These are phyloP conservation scores for Linnaemya tessellans DNA, from an alignment of 2,888 invertebrate genomes.

Conservation along the genomic window DNA sequence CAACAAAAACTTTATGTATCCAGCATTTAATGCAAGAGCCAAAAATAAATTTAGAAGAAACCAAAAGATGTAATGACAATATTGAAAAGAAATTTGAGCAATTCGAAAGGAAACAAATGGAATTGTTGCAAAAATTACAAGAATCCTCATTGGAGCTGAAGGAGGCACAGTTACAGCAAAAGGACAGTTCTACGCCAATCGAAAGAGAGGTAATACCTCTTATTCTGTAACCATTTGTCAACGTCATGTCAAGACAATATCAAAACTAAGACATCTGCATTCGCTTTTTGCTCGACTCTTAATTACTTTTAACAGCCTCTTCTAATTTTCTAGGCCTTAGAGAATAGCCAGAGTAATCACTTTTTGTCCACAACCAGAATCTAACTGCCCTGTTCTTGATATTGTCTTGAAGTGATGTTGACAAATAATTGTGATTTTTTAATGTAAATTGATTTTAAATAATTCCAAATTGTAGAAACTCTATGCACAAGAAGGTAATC, in stretches of 20 bases:
- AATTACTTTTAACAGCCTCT: too few species aligned
- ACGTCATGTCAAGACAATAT: too few species aligned
- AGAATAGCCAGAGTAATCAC: too few species aligned
- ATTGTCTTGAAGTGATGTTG: too few species aligned
- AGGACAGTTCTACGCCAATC: neutral
- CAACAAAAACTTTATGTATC: neutral
- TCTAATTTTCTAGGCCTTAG: too few species aligned
- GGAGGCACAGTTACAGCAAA: slow-evolving; percentile 23
- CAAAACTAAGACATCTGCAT: too few species aligned
- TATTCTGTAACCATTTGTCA: too few species aligned
- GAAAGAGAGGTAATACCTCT: slow-evolving; percentile 34
- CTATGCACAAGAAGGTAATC: neutral
- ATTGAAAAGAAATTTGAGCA: slow-evolving; percentile 78
- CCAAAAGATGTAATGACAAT: slow-evolving; percentile 76
- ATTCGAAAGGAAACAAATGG: slow-evolving; percentile 78
- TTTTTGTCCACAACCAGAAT: too few species aligned
- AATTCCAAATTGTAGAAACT: slow-evolving; percentile 15
- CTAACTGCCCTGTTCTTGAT: too few species aligned
- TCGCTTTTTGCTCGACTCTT: too few species aligned
- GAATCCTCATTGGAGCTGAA: slow-evolving; percentile 70
- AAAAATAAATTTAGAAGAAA: slow-evolving; percentile 69
- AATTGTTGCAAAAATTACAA: slow-evolving; percentile 76
- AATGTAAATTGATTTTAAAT: neutral
- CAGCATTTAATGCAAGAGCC: slow-evolving; percentile 75
- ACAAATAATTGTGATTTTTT: too few species aligned